Percentiles rank a stretch among this genome's conserved stretches.
Evolutionary conservation across 2,113 vertebrate genomes (phyloP).

Genomic region (Menura novaehollandiae): DNA sequence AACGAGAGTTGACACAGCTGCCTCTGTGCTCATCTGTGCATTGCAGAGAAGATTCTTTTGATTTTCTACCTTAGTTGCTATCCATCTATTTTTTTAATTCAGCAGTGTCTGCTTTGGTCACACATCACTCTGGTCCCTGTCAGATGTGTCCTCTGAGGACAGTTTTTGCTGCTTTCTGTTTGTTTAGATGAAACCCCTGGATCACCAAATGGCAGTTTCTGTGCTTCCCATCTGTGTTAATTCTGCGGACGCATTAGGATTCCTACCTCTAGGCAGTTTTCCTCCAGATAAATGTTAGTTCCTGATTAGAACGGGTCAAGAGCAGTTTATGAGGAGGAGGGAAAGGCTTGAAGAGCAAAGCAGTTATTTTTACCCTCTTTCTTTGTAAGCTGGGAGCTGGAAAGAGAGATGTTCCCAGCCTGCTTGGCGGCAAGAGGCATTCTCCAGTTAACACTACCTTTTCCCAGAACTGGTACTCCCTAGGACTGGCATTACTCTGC

Average conservation of each 20-base stretch:
- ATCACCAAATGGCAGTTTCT: background rate
- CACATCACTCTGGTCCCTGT: background rate
- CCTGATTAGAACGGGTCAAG: background rate
- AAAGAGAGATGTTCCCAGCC: background rate
- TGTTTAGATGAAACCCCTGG: background rate
- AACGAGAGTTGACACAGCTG: background rate
- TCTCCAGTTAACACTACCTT: background rate
- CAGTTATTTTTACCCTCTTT: background rate
- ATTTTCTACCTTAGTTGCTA: background rate
- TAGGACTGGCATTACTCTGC: background rate
- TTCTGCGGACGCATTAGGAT: background rate
- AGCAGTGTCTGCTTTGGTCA: background rate
- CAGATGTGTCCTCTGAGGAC: background rate
- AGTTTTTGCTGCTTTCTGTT: background rate
- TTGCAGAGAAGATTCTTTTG: background rate
- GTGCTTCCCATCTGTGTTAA: background rate
- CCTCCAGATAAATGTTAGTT: background rate
- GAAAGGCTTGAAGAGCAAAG: background rate
- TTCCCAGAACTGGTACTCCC: background rate
- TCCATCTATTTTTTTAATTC: background rate
- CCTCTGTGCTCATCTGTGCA: background rate
- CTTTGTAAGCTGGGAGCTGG: background rate
- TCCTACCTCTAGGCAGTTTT: background rate
- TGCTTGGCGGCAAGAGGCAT: background rate
- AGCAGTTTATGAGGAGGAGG: background rate